These are phyloP conservation scores for Rhea pennata DNA, from an alignment of 2,113 vertebrate species.

Conservation along the genomic window DNA sequence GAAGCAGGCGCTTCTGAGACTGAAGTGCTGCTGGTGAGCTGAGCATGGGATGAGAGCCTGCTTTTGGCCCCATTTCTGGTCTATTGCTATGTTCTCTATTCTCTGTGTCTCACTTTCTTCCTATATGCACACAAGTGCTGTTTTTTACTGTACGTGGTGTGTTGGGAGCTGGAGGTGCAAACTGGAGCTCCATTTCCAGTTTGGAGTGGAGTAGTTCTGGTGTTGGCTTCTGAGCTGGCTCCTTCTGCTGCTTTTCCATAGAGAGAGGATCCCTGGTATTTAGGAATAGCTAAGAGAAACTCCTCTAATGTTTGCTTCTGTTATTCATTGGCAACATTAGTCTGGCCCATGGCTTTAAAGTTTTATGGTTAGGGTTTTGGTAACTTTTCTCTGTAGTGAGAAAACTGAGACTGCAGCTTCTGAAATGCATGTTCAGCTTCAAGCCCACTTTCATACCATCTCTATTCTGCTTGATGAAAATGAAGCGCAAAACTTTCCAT, in stretches of 20 bases:
- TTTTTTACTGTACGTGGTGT: neutral
- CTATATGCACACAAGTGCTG: rapidly evolving
- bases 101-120: neutral
- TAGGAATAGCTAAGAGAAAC: neutral
- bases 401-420: neutral
- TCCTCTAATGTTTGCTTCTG: neutral
- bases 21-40: neutral
- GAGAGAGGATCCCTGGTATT: neutral
- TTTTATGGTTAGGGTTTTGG: neutral
- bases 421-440: neutral
- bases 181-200: neutral
- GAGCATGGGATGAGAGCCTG: neutral
- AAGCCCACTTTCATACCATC: neutral
- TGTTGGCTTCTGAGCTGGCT: neutral
- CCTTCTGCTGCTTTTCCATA: neutral
- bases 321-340: neutral
- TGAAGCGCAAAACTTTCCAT: neutral
- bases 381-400: neutral
- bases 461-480: neutral
- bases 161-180: neutral
- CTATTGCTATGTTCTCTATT: rapidly evolving
- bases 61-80: neutral
- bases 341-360: too few relatives aligned
- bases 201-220: neutral
- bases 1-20: neutral